phyloP scores from a whole-genome alignment of 2,888 invertebrate species.

The Plebejus melissa region DNA sequence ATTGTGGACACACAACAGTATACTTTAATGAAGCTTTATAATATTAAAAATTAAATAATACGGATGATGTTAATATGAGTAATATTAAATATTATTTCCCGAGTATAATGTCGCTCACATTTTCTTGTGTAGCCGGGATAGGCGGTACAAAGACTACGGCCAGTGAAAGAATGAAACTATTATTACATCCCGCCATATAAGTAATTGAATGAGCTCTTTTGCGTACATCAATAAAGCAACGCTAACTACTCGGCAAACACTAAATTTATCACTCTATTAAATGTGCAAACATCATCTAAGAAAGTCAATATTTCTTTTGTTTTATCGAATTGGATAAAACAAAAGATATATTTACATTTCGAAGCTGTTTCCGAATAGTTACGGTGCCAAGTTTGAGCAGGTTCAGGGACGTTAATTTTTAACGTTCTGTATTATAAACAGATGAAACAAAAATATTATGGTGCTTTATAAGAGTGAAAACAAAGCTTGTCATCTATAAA shows the following conservation, averaged over 20 bases:
- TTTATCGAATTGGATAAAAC: constrained; percentile 7
- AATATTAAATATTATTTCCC: constrained; percentile 19
- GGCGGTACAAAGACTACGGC: background rate
- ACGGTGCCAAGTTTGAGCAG: background rate
- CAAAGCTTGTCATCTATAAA: too few relatives aligned
- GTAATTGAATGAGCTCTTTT: constrained; percentile 3
- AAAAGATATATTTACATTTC: background rate
- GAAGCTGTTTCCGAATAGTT: background rate
- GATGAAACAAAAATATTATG: too few relatives aligned
- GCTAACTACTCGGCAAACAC: background rate
- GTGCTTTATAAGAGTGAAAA: too few relatives aligned
- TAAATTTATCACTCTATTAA: constrained; percentile 6
- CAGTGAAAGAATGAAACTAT: background rate
- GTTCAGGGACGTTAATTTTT: background rate
- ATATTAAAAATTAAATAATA: background rate
- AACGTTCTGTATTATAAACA: background rate
- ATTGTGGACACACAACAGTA: constrained; percentile 27
- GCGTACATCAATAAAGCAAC: constrained; percentile 9
- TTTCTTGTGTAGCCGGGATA: constrained; percentile 2
- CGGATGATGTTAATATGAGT: background rate
- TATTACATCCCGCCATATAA: background rate
- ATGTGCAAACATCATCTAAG: background rate
- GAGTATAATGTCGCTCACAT: background rate
- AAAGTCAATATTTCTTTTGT: constrained; percentile 19
- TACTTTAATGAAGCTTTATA: background rate